phyloP scores from a whole-genome alignment of 2,888 invertebrate species.

The Drosophila tanythrix region DNA sequence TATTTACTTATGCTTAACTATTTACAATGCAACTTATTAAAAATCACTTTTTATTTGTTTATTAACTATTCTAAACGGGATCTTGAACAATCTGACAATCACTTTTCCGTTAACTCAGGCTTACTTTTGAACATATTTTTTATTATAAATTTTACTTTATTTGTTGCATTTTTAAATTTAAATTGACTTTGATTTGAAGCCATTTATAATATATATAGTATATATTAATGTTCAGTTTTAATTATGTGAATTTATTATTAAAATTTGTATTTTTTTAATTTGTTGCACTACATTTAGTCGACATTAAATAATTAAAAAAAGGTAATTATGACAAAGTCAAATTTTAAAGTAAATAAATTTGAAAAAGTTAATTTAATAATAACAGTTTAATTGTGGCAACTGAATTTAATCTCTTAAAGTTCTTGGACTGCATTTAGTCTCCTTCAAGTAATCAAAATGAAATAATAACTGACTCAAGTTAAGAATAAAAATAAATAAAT shows the following conservation, averaged over 20 bases:
- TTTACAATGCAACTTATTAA: not conserved
- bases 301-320: not conserved
- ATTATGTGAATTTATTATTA: not conserved
- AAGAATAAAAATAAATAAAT: not conserved
- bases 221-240: too few relatives aligned
- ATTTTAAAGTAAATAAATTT: not conserved
- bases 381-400: not conserved
- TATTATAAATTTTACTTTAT: not conserved
- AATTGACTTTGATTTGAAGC: fast-evolving
- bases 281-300: not conserved
- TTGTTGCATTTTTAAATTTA: not conserved
- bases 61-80: not conserved
- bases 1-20: not conserved
- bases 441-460: not conserved
- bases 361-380: not conserved
- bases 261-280: fast-evolving
- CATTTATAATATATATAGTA: not conserved
- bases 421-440: not conserved
- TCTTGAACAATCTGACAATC: not conserved
- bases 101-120: not conserved
- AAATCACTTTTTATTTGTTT: not conserved
- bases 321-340: not conserved
- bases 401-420: not conserved
- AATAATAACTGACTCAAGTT: not conserved
- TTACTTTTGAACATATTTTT: not conserved